Evolutionary conservation across 1,140 invertebrate genomes (phyloP), one percentile per base, ranked within the genome.

Genomic region (Magallana angulata): DNA sequence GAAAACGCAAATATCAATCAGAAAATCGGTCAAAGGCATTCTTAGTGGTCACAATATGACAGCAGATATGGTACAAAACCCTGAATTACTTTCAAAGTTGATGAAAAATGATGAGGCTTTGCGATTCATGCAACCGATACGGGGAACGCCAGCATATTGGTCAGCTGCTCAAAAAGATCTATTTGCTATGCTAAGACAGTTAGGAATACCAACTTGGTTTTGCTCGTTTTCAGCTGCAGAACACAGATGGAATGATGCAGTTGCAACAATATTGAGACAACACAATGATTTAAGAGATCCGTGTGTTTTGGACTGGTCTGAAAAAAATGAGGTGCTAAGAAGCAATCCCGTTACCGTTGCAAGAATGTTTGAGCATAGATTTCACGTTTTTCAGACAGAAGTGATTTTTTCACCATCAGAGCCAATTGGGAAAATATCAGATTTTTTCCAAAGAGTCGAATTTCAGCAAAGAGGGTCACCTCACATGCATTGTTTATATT

Each of bases 401-500:
- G n/a, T 88, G 1, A 84, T 88, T 14, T 56, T 84, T 24, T 87
- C 30, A 36, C 36, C 30, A 30, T 36, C 56, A 9, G 68, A 18
- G 8, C 68, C 68, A 16, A 76, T 76, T 24, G 68, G 68, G 18
- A 76, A 76, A 76, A 36, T 68, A 36, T 36, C 36, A 36, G 36
- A 36, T 36, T 36, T 36, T 36, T 36, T 36, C 36, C 36, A 36
- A 36, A 36, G 36, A 36, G 36, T 36, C 36, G 36, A 95, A 89
- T 95, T 94, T 89, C 94, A 95, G 87, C 94, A 95, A 86, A 91
- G 94, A 30, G 95, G 95, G 18, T 93, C 91, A 86, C 94, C 95
- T 14, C 94, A 95, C 90, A 85, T 94, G 12, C 94, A 95, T 85
- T 91, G 93, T 24, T 87, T 95, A 8, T 81, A 94, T 30, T 95